Conservation (phyloP, 2,797 vertebrate genomes). For the Anabacerthia variegaticeps region DNA sequence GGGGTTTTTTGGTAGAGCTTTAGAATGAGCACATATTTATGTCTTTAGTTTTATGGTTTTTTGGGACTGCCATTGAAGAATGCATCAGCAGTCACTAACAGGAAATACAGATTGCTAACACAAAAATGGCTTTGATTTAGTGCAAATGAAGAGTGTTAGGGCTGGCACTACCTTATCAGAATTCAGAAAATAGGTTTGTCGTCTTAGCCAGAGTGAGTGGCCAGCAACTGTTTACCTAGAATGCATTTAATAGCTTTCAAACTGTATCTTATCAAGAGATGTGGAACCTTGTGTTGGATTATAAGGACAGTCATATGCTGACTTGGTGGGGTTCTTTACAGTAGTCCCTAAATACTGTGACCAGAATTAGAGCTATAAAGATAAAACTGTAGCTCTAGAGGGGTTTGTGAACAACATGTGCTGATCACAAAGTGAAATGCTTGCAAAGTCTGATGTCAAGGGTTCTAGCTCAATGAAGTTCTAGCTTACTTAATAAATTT, state of each 20-base stretch:
- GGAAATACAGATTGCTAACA: background rate
- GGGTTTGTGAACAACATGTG: background rate
- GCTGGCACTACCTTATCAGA: background rate
- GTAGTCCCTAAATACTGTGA: background rate
- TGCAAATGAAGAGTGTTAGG: background rate
- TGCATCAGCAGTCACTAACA: background rate
- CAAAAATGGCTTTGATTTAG: background rate
- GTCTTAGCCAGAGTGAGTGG: background rate
- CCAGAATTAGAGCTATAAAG: background rate
- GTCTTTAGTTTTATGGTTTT: background rate
- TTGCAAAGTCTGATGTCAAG: background rate
- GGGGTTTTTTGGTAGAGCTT: background rate
- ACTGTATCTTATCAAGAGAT: background rate
- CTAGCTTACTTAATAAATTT: background rate
- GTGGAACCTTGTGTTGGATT: background rate
- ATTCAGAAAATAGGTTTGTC: background rate
- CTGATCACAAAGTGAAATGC: background rate
- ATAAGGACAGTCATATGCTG: background rate
- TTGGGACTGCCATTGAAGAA: background rate
- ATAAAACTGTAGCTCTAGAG: background rate
- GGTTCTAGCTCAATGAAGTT: background rate
- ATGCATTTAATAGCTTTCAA: constrained; percentile 14
- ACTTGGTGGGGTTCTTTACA: background rate
- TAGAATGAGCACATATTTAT: background rate
- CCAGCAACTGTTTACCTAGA: constrained; percentile 4